Evolutionary conservation across 2,888 invertebrate genomes (phyloP), one percentile per base, ranked within the genome.

Genomic region (Cybosia mesomella): DNA sequence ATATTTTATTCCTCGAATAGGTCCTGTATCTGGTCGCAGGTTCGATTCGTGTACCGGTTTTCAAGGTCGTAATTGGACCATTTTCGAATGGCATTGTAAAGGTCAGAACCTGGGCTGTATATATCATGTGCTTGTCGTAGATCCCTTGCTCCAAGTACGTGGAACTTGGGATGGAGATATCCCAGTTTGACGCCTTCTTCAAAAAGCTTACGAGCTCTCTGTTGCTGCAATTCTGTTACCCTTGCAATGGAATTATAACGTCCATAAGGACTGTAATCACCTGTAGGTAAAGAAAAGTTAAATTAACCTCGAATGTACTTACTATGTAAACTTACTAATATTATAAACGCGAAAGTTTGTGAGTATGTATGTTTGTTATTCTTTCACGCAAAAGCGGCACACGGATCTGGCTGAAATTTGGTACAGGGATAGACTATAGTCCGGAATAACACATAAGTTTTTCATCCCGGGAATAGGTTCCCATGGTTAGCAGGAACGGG

Each of bases 1-100:
- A 34, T 34, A 10, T 34, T 34, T 10, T n/a, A 55, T 8, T 22
- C 7, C 24, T 15, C 28, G 55, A 55, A 49, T 49, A 49, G n/a
- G 15, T 58, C 28, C 11, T 58, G 28, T 58, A 58, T 58, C 10
- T 58, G 58, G 18, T 58, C 32, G n/a, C 58, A 58, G 7, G 58
- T 58, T 18, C 28, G n/a, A 58, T 58, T 58, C 18, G 2, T 58
- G 18, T 58, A 58, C 4, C 18, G 28, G 28, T 32, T 32, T n/a
- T 28, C 58, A n/a, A 9, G 18, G 32, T 58, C 58, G 10, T 58
- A 58, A 32, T 58, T 58, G 10, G 58, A 10, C 58, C 58, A 58
- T 0, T 0, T 58, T 3, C 32, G 18, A 15, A 58, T 34, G 32
- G 2, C 28, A 1, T 3, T 58, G 32, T 34, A 34, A 18, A 58